phyloP scores from a whole-genome alignment of 2,888 invertebrate genomes.

The Periphyllus acericola region DNA sequence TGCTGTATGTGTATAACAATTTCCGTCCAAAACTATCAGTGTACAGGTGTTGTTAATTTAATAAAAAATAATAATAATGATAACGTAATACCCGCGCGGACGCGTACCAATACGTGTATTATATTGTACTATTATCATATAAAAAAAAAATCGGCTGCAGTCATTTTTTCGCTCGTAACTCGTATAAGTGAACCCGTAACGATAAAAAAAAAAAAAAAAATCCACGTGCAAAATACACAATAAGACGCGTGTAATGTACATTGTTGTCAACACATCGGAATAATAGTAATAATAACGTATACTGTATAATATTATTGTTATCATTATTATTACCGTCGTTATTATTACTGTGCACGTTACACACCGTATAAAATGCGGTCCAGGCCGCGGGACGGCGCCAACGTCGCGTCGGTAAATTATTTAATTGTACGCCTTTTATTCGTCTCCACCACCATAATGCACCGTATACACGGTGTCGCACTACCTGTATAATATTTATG shows the following conservation, averaged over 20 bases:
- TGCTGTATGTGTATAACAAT: not conserved
- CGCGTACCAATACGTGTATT: not conserved
- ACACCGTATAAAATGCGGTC: constrained; percentile 2
- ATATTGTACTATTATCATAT: not conserved
- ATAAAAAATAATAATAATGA: not conserved
- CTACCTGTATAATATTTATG: not conserved
- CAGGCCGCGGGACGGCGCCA: not conserved
- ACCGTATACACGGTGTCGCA: no score
- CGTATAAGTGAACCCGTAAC: no score
- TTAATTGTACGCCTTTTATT: constrained; percentile 14
- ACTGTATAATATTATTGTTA: no score
- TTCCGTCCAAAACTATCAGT: not conserved
- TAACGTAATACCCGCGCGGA: not conserved
- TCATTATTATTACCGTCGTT: no score
- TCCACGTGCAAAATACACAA: no score
- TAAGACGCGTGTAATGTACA: no score
- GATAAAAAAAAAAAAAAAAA: no score
- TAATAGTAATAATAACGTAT: no score
- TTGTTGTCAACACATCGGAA: no score
- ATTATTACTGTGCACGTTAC: not conserved
- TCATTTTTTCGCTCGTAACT: no score
- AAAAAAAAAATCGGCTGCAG: no score
- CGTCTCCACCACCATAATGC: no score
- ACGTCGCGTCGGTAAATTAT: constrained; percentile 18
- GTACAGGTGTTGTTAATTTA: constrained; percentile 14